Base-by-base conservation (phyloP, 2,113 vertebrate species). In the Calyptommatus sinebrachiatus region DNA sequence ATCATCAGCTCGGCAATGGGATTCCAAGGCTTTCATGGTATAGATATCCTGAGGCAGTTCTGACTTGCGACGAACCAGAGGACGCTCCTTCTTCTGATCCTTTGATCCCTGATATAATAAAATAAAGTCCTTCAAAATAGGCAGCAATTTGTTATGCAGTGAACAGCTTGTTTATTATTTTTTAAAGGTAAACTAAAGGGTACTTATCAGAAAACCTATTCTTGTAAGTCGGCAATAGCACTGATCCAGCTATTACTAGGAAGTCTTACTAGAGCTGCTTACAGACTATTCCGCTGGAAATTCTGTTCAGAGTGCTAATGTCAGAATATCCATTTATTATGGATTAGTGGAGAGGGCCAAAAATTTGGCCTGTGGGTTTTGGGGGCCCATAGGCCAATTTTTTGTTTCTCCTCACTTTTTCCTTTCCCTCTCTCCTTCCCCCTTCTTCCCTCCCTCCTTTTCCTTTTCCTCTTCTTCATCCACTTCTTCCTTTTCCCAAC, bases 41-140 rank as follows among this genome's bases (percentile, higher is more conserved):
- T 96, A 97, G 92, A 96, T 97, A 94, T 99, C 98, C 95, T 96
- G 97, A 91, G 98, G 97, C 91, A 98, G 96, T 94, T 99, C 98
- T 0, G 98, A 97, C 95, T 99, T 99, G 95, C 98, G 98, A 87
- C 97, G 95, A 92, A 97, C 94, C 79, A 98, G 84, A 20, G 97
- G 95, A 82, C 97, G 97, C 89, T 98, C 97, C 91, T 96, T 95
- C 86, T 97, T 96, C 92, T 93, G 96, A 68, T 98, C 97, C 91
- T 95, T 97, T 84, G 92, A 96, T 88, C 95, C 91, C 97, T 99
- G 92, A 78, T 92, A 78, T 92, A 93, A 67, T n/a, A 86, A 79
- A 93, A 91, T 10, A 20, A 89, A 28, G 0, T 28, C 2, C 74
- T 68, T 22, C 41, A 41, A 28, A 71, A 74, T 71, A 72, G 4